These are phyloP conservation scores for Saccostrea cuccullata DNA, from an alignment of 1,140 invertebrate genomes.

Conservation along the genomic window DNA sequence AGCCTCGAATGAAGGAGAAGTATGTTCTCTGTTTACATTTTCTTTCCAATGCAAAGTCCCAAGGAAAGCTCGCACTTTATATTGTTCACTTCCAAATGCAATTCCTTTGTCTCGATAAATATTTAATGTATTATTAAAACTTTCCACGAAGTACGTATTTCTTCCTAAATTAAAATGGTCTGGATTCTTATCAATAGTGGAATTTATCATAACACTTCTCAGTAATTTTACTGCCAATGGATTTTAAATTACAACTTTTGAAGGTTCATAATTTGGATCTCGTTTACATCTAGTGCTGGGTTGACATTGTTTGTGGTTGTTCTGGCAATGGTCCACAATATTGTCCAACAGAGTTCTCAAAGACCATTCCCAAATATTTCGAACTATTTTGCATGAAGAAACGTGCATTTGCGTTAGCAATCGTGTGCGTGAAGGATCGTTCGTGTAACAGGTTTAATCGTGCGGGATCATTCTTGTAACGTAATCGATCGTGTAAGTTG, in stretches of 20 bases:
- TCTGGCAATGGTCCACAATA: neutral
- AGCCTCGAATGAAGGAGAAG: conserved; percentile 27
- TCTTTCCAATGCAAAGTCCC: conserved; percentile 44
- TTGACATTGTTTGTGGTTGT: conserved; percentile 16
- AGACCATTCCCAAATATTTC: too few relatives aligned
- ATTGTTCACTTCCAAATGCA: conserved; percentile 38
- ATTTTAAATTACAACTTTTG: conserved; percentile 14
- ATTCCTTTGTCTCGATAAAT: conserved; percentile 47
- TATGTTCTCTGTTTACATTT: conserved; percentile 41
- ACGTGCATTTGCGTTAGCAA: too few relatives aligned
- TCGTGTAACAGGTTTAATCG: too few relatives aligned
- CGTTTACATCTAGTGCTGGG: conserved; percentile 13
- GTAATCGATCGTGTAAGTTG: too few relatives aligned
- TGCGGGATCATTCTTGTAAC: too few relatives aligned
- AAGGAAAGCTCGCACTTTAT: conserved; percentile 17
- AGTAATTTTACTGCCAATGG: neutral
- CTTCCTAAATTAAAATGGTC: conserved; percentile 1
- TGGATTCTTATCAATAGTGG: conserved; percentile 18
- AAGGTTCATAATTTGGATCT: conserved; percentile 48
- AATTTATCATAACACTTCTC: neutral
- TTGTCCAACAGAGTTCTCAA: neutral
- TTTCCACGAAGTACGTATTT: neutral
- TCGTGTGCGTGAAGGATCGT: too few relatives aligned
- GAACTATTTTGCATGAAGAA: too few relatives aligned
- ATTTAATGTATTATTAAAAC: conserved; percentile 33